Conservation (phyloP, 2,797 vertebrate genomes). For the Oreonectes daqikongensis region DNA sequence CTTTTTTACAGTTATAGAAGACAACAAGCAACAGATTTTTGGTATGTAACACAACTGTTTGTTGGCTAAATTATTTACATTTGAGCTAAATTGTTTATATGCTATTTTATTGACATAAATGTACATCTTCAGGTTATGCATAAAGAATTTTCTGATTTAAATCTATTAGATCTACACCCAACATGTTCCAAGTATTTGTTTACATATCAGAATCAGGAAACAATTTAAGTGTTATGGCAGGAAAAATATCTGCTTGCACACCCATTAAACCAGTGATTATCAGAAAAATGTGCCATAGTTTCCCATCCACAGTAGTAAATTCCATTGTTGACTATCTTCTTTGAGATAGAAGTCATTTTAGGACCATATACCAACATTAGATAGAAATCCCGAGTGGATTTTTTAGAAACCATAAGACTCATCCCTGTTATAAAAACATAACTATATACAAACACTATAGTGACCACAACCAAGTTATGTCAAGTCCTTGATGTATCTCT, state of each 20-base stretch:
- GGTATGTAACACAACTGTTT: no score
- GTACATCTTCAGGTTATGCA: no score
- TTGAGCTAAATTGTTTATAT: no score
- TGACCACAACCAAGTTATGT: slow-evolving; percentile 24
- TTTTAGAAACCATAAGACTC: not conserved
- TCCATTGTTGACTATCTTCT: slow-evolving; percentile 57
- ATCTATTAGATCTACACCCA: not conserved
- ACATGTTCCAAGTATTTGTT: not conserved
- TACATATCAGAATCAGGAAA: slow-evolving; percentile 49
- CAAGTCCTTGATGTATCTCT: slow-evolving; percentile 17
- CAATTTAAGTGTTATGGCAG: slow-evolving; percentile 50
- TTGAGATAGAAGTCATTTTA: slow-evolving; percentile 63
- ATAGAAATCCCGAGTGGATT: not conserved
- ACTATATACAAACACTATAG: not conserved
- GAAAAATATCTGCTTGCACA: slow-evolving; percentile 53
- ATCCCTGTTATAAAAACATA: not conserved
- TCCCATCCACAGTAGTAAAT: slow-evolving; percentile 62
- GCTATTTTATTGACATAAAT: no score
- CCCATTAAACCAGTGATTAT: not conserved
- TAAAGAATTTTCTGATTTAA: no score
- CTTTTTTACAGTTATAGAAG: no score
- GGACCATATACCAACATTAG: slow-evolving; percentile 28
- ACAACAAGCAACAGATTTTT: no score
- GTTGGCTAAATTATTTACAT: no score
- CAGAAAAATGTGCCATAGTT: slow-evolving; percentile 37